Conservation (phyloP, 2,797 vertebrate species). For the Knipowitschia caucasica region DNA sequence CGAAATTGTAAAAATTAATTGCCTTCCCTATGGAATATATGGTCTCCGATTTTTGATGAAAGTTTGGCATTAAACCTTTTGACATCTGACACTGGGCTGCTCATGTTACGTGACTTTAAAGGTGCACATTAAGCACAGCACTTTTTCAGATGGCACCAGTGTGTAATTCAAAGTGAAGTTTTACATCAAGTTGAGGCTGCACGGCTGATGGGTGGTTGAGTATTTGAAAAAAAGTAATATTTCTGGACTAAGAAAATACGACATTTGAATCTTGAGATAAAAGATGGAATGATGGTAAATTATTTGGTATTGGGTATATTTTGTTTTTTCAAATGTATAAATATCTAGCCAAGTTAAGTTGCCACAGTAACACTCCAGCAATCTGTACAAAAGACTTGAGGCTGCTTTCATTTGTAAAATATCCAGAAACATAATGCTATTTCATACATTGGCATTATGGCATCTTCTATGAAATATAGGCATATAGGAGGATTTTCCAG, state of each 20-base stretch:
- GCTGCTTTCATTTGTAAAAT: no score
- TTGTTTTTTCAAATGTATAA: no score
- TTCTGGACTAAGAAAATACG: not conserved
- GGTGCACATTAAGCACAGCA: conserved; percentile 32
- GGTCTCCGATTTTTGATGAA: conserved; percentile 46
- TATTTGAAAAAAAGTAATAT: conserved; percentile 1
- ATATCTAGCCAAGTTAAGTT: no score
- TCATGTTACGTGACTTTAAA: conserved; percentile 56
- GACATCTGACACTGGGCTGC: conserved; percentile 37
- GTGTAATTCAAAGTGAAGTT: conserved; percentile 37
- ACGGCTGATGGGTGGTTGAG: not conserved
- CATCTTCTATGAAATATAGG: no score
- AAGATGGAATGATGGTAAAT: not conserved
- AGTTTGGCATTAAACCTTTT: conserved; percentile 46
- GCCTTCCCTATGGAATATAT: conserved; percentile 40
- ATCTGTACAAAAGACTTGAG: no score
- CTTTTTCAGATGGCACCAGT: conserved; percentile 35
- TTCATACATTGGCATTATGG: no score
- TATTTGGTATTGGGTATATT: not conserved
- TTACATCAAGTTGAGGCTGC: conserved; percentile 23
- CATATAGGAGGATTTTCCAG: no score
- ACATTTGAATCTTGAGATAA: conserved; percentile 10
- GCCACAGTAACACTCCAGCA: no score
- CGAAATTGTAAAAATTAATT: conserved; percentile 63
- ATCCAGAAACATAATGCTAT: no score